Base-by-base conservation (phyloP, 2,797 vertebrate species). In the Sandelia bainsii region DNA sequence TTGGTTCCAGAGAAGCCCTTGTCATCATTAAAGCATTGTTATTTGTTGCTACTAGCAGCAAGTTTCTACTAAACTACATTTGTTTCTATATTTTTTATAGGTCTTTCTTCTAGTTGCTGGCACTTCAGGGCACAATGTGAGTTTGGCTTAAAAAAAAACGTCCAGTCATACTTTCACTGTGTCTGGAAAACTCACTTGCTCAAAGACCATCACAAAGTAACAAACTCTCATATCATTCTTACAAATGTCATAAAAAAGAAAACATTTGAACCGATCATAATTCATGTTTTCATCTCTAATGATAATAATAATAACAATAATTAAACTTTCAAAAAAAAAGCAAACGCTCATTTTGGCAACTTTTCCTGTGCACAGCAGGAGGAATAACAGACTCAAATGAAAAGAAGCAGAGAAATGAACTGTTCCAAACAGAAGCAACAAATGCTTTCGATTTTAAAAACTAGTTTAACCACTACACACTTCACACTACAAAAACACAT, bases 21-120 rank as follows among this genome's bases (percentile, higher is more conserved):
- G 72, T 22, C 56, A 79, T 79, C 49, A 74, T 93, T 91, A 93
- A 94, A 93, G 85, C 90, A 89, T 88, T 75, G 42, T 69, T 85
- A 82, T 48, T 83, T 80, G 60, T 88, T 91, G 87, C 81, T 89
- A 81, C 83, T 91, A 91, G 87, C 89, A 82, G 82, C 85, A 74
- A 78, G 60, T 75, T 82, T 87, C 91, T 93, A 94, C 71, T 48
- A 82, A 48, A 37, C 89, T 91, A 92, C 49, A 46, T 23, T 63
- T 65, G 75, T 82, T 83, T 80, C 62, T 57, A 40, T 34, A 40
- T 45, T 81, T 85, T 83, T 85, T 73, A 12, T 75, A 4, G 7
- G 45, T 70, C 19, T 44, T 77, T 72, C 37, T 50, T 81, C 81
- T 91, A 87, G 45, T 54, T 1, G 39, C 50, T 81, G 81, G 72